phyloP scores from a whole-genome alignment of 2,888 invertebrate species.

The Nemapogon koenigi region DNA sequence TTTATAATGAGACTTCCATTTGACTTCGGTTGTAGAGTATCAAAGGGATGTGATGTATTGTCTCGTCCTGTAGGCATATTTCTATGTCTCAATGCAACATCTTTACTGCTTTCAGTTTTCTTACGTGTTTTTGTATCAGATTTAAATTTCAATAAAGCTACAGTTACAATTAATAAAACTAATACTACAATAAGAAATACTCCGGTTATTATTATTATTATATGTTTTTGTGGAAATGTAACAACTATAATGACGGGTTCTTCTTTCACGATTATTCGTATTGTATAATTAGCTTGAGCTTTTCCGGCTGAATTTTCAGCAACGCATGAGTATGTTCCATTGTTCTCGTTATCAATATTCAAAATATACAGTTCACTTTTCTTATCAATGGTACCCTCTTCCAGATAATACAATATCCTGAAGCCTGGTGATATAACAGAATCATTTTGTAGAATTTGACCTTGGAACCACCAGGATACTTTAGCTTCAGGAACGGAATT shows the following conservation, averaged over 20 bases:
- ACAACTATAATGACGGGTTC: conserved; percentile 73
- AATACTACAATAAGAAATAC: conserved; percentile 70
- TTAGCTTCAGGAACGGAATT: conserved; percentile 83
- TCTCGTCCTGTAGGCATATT: conserved; percentile 29
- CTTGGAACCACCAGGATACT: conserved; percentile 85
- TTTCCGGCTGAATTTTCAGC: conserved; percentile 87
- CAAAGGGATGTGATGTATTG: conserved; percentile 26
- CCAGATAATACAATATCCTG: conserved; percentile 73
- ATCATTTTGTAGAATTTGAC: conserved; percentile 79
- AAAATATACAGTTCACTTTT: conserved; percentile 80
- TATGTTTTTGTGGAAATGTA: conserved; percentile 73
- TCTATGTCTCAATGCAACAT: conserved; percentile 67
- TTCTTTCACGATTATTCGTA: conserved; percentile 76
- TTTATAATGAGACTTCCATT: conserved; percentile 61
- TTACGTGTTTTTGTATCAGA: conserved; percentile 52
- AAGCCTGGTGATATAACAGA: conserved; percentile 70
- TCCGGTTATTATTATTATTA: conserved; percentile 72
- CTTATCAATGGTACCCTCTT: conserved; percentile 76
- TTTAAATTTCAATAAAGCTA: conserved; percentile 66
- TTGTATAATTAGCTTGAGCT: conserved; percentile 80
- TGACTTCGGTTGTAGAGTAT: conserved; percentile 56
- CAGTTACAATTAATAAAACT: conserved; percentile 70
- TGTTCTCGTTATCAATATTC: conserved; percentile 79
- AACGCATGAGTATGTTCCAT: conserved; percentile 85
- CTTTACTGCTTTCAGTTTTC: conserved; percentile 68